Percentiles rank a stretch among this genome's conserved stretches.
These are phyloP conservation scores for Oligia latruncula DNA, from an alignment of 2,888 invertebrate species.

Conservation along the genomic window DNA sequence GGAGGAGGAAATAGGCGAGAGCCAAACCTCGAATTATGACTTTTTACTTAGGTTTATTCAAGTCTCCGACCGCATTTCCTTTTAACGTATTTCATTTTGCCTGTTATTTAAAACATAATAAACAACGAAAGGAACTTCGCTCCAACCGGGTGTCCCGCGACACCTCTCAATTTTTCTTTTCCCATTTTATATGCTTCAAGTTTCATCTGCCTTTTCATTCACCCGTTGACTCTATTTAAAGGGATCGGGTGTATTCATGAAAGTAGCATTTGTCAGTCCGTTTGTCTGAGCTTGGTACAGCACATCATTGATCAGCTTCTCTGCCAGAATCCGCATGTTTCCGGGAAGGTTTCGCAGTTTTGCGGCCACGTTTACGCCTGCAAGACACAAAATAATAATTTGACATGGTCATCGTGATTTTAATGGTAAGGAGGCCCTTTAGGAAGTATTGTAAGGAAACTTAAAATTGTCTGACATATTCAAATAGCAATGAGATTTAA, in stretches of 20 bases:
- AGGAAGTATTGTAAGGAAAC: background rate
- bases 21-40: too few relatives aligned
- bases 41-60: too few relatives aligned
- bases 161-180: background rate
- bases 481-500: background rate
- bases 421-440: background rate
- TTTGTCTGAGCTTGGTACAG: slow-evolving; percentile 85
- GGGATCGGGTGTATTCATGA: slow-evolving; percentile 77
- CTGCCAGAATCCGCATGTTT: slow-evolving; percentile 83
- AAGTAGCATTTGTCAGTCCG: slow-evolving; percentile 76
- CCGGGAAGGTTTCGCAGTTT: slow-evolving; percentile 82
- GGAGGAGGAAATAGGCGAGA: too few relatives aligned
- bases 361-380: slow-evolving; percentile 86
- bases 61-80: too few relatives aligned
- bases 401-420: background rate
- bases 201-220: background rate
- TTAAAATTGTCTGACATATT: background rate
- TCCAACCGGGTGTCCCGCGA: background rate
- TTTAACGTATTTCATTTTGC: background rate
- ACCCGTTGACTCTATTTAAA: slow-evolving; percentile 67
- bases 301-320: slow-evolving; percentile 86
- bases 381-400: background rate
- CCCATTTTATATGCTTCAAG: background rate
- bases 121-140: background rate
- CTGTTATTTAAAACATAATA: too few relatives aligned